Base-by-base conservation (phyloP, 1,140 invertebrate species). In the Sminthurides bifidus region DNA sequence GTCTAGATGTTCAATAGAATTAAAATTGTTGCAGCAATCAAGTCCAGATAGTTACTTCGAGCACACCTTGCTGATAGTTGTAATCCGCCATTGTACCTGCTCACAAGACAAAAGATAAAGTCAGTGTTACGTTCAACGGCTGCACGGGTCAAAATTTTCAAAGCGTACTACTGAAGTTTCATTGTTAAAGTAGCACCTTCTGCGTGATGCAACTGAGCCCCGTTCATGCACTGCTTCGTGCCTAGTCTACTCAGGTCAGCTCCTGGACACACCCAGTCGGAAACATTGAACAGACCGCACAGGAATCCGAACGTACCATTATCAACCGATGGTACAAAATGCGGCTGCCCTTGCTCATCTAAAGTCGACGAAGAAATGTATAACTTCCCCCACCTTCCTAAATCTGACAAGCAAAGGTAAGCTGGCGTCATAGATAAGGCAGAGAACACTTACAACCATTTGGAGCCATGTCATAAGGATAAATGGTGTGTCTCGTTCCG, bases 11-110 rank as follows among this genome's bases (percentile, higher is more conserved):
- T 37, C 30, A 14, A 23, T 31, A 26, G 51, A 21, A 31, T 64
- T 59, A 41, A 56, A 52, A 53, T 64, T 60, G 17, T 53, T 41
- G 29, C 62, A 64, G 33, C 62, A 64, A 8, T 52, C 26, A 12
- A 64, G n/a, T 2, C 58, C 58, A 27, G 54, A 44, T 53, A 60
- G n/a, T 52, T 4, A 64, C 21, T 38, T 64, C 62, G 29, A 64
- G 51, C 3, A 50, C 56, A 2, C 52, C 60, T 33, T 58, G 21
- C 5, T 40, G 27, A 40, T 64, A 64, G 41, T 64, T 64, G 35
- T 31, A 64, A 31, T 64, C 62, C 53, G 59, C 31, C 62, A 64
- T 64, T 33, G 62, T 61, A 30, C 61, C 61, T 64, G 37, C 17
- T 35, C 27, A 50, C 4, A 8, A 35, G n/a, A 35, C n/a, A n/a